These are phyloP conservation scores for Loris lydekkerianus DNA, from an alignment of 2,797 vertebrate species.

Conservation along the genomic window DNA sequence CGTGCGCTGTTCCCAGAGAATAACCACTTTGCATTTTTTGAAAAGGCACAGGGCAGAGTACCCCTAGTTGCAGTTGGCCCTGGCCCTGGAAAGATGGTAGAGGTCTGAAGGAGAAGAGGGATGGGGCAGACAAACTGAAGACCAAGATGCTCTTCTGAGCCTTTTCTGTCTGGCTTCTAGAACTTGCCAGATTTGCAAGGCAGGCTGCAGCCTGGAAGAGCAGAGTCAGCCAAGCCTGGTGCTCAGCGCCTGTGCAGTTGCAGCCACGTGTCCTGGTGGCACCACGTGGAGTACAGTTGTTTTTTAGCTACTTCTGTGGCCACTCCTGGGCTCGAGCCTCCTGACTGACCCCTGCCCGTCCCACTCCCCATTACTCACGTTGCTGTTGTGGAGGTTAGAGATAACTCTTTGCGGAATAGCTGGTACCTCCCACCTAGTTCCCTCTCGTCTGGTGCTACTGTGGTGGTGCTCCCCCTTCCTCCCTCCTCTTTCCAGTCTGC, in stretches of 20 bases:
- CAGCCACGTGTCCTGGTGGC: fast-evolving
- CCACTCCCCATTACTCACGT: neutral
- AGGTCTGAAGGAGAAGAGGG: neutral
- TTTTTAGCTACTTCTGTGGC: neutral
- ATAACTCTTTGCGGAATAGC: neutral
- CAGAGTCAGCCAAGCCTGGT: neutral
- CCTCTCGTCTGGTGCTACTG: neutral
- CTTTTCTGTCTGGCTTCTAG: neutral
- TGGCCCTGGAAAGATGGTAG: too few species aligned
- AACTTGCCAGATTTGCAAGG: neutral
- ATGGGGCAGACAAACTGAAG: neutral
- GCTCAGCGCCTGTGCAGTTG: neutral
- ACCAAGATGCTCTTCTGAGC: fast-evolving
- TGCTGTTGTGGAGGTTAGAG: neutral
- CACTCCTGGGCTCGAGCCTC: fast-evolving
- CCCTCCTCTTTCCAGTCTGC: neutral
- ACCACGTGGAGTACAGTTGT: neutral
- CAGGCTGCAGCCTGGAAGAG: neutral
- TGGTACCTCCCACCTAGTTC: neutral
- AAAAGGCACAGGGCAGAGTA: too few species aligned
- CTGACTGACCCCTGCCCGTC: neutral
- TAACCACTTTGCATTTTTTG: neutral
- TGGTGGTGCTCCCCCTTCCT: constrained; percentile 15
- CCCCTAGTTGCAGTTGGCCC: neutral
- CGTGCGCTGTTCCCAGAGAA: neutral